Base-by-base conservation (phyloP, 2,888 invertebrate species). In the Glyphotaelius pellucidus region DNA sequence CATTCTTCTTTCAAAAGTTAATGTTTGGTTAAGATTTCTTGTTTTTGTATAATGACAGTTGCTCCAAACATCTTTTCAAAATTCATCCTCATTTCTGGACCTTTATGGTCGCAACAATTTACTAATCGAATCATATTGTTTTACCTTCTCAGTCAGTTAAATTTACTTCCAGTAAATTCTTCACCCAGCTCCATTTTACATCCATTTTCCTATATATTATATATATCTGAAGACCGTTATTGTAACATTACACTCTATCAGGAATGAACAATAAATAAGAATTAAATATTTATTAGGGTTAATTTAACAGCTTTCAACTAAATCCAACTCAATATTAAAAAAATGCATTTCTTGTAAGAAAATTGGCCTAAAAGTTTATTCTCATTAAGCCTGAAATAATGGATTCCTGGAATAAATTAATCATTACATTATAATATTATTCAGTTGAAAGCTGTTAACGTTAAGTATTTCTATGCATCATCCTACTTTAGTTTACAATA, bases 371-470 rank as follows among this genome's bases (percentile, higher is more conserved):
- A 25, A 52, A 19, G 52, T 5, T 67, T 52, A 4, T 5, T 67
- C 67, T 2, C 52, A 67, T 25, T 25, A n/a, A n/a, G 9, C 9
- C 67, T n/a, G 7, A 67, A n/a, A 67, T 67, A 67, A 67, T 25
- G 67, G 67, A 25, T 67, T 5, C 19, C 25, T 25, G 25, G 25
- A 67, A 25, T 67, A 19, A 42, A 42, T 42, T 42, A 67, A 67
- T 67, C 67, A 67, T 67, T 52, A 52, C 47, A 52, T 52, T 7
- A 67, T 67, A 67, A 67, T 25, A 67, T 67, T 67, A 67, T 88
- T 67, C 88, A 88, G 67, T 89, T 89, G 88, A 89, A 89, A 79
- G 88, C 79, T 89, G 88, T 89, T 79, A 89, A 89, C 3, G 14
- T 89, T 79, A 79, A 79, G 79, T 89, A 89, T 87, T 47, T 52